Conservation (phyloP, 2,888 invertebrate genomes). For the Macrosiphum euphorbiae region DNA sequence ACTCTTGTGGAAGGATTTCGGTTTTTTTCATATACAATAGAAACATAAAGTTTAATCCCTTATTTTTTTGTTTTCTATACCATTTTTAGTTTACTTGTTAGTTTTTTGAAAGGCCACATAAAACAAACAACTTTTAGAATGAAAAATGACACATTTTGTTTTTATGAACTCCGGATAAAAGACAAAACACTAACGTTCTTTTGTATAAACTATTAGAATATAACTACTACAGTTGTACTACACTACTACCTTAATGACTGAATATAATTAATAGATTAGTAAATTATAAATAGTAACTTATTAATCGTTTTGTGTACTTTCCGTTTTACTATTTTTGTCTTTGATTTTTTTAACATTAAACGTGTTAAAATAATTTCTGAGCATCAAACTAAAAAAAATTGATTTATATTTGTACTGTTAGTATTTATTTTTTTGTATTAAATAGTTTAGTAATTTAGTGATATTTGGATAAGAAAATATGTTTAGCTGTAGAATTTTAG, state of each 20-base stretch:
- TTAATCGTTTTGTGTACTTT: not conserved
- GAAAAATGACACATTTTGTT: slow-evolving; percentile 35
- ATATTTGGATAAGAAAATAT: slow-evolving; percentile 20
- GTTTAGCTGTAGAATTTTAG: not conserved
- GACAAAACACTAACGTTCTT: slow-evolving; percentile 3
- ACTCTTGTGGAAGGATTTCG: not conserved
- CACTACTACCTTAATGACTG: not conserved
- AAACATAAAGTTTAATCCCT: slow-evolving; percentile 30
- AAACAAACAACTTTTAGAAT: slow-evolving; percentile 33
- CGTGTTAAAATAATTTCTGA: not conserved
- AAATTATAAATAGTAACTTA: not conserved
- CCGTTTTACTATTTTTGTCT: not conserved
- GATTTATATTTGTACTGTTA: not conserved
- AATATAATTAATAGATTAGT: not conserved
- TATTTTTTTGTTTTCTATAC: slow-evolving; percentile 32
- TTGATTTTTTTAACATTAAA: not conserved
- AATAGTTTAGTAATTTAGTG: not conserved
- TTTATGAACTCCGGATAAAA: slow-evolving; percentile 10
- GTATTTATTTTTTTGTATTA: not conserved
- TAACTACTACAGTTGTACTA: not conserved
- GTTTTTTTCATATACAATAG: slow-evolving; percentile 9
- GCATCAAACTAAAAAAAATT: not conserved
- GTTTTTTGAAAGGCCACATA: slow-evolving; percentile 22
- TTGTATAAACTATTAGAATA: not conserved
- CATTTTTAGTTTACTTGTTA: slow-evolving; percentile 39